Conservation (phyloP, 2,113 vertebrate species). For the Psittacara wagleri region DNA sequence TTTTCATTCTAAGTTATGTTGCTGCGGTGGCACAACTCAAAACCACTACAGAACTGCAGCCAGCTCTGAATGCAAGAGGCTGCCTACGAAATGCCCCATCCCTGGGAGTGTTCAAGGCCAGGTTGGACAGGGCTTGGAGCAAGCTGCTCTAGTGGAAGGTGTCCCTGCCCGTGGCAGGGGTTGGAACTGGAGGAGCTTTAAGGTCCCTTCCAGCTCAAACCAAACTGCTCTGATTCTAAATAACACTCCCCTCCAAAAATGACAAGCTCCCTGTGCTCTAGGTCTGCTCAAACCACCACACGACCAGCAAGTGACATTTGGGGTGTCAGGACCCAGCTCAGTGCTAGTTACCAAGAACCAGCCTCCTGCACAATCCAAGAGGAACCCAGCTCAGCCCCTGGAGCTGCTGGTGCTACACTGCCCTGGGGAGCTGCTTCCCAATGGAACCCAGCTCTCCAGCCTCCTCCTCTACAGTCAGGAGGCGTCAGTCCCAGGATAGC, state of each 20-base stretch:
- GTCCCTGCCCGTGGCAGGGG: not conserved
- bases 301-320: accelerated
- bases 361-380: accelerated
- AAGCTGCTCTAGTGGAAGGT: not conserved
- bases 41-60: not conserved
- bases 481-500: accelerated
- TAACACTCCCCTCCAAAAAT: too few relatives aligned
- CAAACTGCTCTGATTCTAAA: not conserved
- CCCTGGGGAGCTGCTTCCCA: not conserved
- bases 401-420: accelerated
- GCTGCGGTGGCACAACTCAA: accelerated
- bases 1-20: too few relatives aligned
- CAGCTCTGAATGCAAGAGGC: not conserved
- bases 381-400: not conserved
- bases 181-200: not conserved
- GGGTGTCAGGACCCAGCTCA: not conserved
- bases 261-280: accelerated
- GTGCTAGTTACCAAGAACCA: not conserved
- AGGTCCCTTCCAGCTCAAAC: not conserved
- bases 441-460: not conserved
- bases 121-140: not conserved
- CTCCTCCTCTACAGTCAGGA: not conserved
- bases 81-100: not conserved
- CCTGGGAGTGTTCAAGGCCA: not conserved
- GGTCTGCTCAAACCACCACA: not conserved